Conservation (phyloP, 2,797 vertebrate species). For the Varecia variegata region DNA sequence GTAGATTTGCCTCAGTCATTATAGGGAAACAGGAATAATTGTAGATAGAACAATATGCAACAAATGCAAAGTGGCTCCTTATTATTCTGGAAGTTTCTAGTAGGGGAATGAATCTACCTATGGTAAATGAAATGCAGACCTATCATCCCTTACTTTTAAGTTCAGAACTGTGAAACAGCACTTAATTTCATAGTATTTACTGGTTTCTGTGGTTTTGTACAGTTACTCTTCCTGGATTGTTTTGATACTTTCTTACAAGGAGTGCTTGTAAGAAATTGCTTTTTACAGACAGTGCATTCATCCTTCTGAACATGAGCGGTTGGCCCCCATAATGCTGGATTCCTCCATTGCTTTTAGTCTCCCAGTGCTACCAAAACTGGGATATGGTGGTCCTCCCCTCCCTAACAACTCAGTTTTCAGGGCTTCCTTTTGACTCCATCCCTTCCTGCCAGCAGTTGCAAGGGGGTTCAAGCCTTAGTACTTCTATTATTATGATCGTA, state of each 20-base stretch:
- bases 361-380: neutral
- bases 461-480: neutral
- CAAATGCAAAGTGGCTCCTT: neutral
- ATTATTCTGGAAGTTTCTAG: slow-evolving; percentile 29
- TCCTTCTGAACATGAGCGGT: neutral
- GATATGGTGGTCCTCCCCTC: neutral
- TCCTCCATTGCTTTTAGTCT: neutral
- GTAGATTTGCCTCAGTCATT: neutral
- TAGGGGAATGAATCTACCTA: neutral
- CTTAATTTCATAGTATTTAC: neutral
- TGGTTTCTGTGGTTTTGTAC: neutral
- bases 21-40: neutral
- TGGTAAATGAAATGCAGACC: neutral
- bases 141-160: neutral
- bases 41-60: neutral
- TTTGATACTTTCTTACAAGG: neutral
- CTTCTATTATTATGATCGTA: neutral
- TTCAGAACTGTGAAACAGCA: neutral
- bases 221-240: slow-evolving; percentile 5
- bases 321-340: neutral
- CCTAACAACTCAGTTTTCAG: neutral
- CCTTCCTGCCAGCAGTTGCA: neutral
- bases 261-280: neutral
- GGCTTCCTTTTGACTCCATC: neutral
- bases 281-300: neutral